These are phyloP conservation scores for Petromus typicus DNA, from an alignment of 2,113 vertebrate genomes.

Conservation along the genomic window DNA sequence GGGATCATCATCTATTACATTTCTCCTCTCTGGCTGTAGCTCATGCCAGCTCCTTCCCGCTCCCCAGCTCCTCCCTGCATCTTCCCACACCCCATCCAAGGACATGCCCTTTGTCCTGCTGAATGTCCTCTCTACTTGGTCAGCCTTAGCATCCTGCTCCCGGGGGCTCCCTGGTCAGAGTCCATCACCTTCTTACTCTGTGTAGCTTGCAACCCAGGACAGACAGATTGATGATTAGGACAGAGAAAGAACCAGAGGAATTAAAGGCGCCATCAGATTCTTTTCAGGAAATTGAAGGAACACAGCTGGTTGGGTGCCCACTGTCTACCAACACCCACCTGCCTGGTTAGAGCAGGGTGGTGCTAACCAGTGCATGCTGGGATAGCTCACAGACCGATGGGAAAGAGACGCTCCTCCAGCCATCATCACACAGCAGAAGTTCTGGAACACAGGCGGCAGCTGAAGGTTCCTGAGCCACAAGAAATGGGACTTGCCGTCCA, in stretches of 20 bases:
- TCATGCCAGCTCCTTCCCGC: fast-evolving
- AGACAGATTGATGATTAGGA: no score
- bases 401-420: neutral
- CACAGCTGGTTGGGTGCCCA: neutral
- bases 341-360: neutral
- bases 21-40: neutral
- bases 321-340: neutral
- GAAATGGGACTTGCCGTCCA: neutral
- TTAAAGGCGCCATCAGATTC: no score
- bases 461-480: fast-evolving
- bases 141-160: neutral
- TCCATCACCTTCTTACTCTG: neutral
- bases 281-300: no score
- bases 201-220: neutral
- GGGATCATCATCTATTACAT: fast-evolving
- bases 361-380: neutral
- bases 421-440: neutral
- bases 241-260: neutral
- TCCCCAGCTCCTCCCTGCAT: fast-evolving
- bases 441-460: neutral
- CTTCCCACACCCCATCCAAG: neutral
- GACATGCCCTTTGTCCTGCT: fast-evolving
- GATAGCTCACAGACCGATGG: neutral
- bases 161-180: neutral
- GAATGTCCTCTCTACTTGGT: neutral